Evolutionary conservation across 2,113 vertebrate species (phyloP).

Genomic region (Oncorhynchus mykiss): DNA sequence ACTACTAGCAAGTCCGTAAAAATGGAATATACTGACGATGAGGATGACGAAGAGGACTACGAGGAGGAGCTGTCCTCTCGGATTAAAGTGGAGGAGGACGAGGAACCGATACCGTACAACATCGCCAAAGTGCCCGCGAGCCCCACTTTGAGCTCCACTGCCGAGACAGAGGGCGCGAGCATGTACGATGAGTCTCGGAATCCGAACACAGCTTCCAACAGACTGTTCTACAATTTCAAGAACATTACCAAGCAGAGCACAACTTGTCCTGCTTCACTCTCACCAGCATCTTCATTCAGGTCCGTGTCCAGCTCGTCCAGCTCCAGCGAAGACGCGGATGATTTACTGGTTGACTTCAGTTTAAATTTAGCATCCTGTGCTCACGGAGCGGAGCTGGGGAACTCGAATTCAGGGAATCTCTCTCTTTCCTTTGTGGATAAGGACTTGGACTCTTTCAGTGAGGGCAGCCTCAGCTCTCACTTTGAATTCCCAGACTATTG

Average conservation of each 20-base stretch:
- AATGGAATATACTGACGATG: conserved; percentile 82
- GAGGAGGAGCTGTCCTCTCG: conserved; percentile 70
- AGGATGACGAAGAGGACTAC: conserved; percentile 78
- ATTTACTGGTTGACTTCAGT: conserved; percentile 85
- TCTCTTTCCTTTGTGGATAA: conserved; percentile 90
- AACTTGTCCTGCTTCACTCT: conserved; percentile 71
- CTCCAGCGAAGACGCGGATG: conserved; percentile 83
- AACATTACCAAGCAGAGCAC: conserved; percentile 87
- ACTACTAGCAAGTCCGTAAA: conserved; percentile 74
- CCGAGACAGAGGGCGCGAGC: conserved; percentile 82
- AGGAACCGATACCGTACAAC: conserved; percentile 75
- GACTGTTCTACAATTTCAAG: conserved; percentile 92
- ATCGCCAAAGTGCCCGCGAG: conserved; percentile 84
- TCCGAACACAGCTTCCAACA: conserved; percentile 56
- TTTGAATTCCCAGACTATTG: conserved; percentile 93
- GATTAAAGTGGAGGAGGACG: conserved; percentile 71
- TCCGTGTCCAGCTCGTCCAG: conserved; percentile 80
- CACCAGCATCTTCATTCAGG: conserved; percentile 81
- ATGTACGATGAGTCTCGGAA: conserved; percentile 81
- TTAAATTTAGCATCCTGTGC: conserved; percentile 85
- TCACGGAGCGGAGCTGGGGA: conserved; percentile 75
- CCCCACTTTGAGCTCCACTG: conserved; percentile 80
- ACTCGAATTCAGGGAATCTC: conserved; percentile 79
- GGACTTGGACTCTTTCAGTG: conserved; percentile 89
- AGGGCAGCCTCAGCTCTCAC: conserved; percentile 86